Evolutionary conservation across 2,113 vertebrate species (phyloP), one percentile per base, ranked within the genome.

Genomic region (Calyptomena viridis): DNA sequence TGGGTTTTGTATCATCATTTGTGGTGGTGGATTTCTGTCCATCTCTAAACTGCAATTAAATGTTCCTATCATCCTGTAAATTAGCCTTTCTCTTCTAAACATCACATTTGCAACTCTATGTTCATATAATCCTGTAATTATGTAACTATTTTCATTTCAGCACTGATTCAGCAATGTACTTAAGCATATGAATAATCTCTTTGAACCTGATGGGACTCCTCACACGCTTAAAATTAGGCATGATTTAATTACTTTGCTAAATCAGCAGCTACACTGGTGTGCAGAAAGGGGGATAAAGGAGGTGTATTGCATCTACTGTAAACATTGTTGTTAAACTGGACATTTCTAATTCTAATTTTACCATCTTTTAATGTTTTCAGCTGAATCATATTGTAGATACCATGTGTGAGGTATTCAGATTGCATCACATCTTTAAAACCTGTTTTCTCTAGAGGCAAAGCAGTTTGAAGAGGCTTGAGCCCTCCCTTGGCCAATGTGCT

Each of bases 111-210:
- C 77, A 92, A 71, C 87, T 92, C 89, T 79, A 6, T 87, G 78
- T 87, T 90, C 74, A 67, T 93, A 90, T 82, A 90, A 83, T 90
- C 81, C 91, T 92, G 80, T 84, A 95, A 95, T 90, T 95, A 87
- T 91, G 81, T 93, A 95, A 82, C 94, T 95, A 69, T 96, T 96
- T 94, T 95, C 44, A 93, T 87, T 96, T 71, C 88, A 84, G 71
- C 82, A 89, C 90, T 91, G 92, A 89, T 93, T 95, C 95, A 96
- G 90, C 90, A 79, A 68, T 89, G 74, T 95, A 73, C 74, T 95
- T 91, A 59, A 82, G 82, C 62, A 28, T 74, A 64, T 85, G 85
- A 95, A 93, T 85, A 84, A 81, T 83, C 67, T 89, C 62, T 79
- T 75, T 76, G 94, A 95, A 90, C 62, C 82, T 46, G 66, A 40